Evolutionary conservation across 2,888 invertebrate species (phyloP), one percentile per base, ranked within the genome.

Genomic region (Plagiodera versicolora): DNA sequence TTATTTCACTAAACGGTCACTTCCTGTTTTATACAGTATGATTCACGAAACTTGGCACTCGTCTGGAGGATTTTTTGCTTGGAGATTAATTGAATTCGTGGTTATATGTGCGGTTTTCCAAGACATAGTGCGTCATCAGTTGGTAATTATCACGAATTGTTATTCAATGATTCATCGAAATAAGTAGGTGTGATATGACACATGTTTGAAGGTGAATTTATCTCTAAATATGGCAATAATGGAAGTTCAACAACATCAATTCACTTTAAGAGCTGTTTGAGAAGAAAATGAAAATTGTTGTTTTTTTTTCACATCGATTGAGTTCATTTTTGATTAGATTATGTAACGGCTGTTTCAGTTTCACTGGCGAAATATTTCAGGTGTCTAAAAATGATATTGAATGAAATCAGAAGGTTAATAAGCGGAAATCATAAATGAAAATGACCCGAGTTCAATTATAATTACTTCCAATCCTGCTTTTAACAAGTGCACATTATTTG

Each of bases 111-210:
- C 9, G 39, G 48, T 55, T 62, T 60, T 62, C 56, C 45, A 60
- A 60, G 56, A 63, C n/a, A n/a, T n/a, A 48, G 56, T 57, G 52
- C 54, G 58, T 60, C 63, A 60, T 49, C 60, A 65, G 55, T 62
- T 56, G 62, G 49, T 57, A 46, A 58, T 56, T 60, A 48, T 63
- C 58, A 47, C 60, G 52, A 60, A 67, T 65, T 59, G 52, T 63
- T 65, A 55, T 57, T 49, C 52, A 58, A 59, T 67, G 63, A 67
- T 19, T 67, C 67, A 67, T 49, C 57, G 44, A 20, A 45, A 45
- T 17, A 11, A 24, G 44, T 18, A 24, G 24, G 11, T 44, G 44
- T 35, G 35, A 39, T 14, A 19, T 32, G 24, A 39, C 39, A 53
- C 16, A 17, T 44, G 28, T 39, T 53, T 14, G 53, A 53, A 16